Evolutionary conservation across 2,888 invertebrate species (phyloP), one percentile per base, ranked within the genome.

Genomic region (Drosophila suboccidentalis): DNA sequence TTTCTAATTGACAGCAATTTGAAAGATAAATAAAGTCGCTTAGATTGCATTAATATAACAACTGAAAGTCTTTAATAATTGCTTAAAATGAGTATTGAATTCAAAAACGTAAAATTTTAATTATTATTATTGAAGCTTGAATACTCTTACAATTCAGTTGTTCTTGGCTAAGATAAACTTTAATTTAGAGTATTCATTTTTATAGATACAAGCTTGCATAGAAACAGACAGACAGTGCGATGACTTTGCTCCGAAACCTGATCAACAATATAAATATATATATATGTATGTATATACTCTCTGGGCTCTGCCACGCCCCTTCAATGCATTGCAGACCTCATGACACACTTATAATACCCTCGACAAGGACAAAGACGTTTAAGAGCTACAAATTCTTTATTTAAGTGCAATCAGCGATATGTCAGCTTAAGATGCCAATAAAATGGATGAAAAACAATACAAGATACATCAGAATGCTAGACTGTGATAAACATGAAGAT

Each of bases 1-100:
- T n/a, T n/a, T 19, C 54, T 13, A 43, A 43, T 36, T 57, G 8
- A 34, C 8, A n/a, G 55, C n/a, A 34, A 60, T 72, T 73, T 39
- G 10, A 19, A 22, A 19, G 19, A 6, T 38, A 66, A 49, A 19
- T 32, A 11, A 36, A 49, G 15, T 17, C 2, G 3, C 22, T 15
- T 43, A 1, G 13, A 43, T 15, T 26, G 46, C 22, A 46, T n/a
- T 44, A 13, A 13, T 13, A 19, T 6, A 11, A 26, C 22, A 22
- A 22, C 8, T n/a, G 8, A n/a, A 6, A 13, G 13, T 13, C 5
- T 17, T 41, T 17, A 15, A 41, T 43, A 19, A 19, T 43, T 43
- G 19, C 17, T 11, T 2, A 19, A 43, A 11, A 11, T 19, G 4
- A 11, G 5, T 19, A 10, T 4, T 19, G 19, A 19, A 39, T n/a